Base-by-base conservation (phyloP, 2,113 vertebrate genomes). In the Chunga burmeisteri region DNA sequence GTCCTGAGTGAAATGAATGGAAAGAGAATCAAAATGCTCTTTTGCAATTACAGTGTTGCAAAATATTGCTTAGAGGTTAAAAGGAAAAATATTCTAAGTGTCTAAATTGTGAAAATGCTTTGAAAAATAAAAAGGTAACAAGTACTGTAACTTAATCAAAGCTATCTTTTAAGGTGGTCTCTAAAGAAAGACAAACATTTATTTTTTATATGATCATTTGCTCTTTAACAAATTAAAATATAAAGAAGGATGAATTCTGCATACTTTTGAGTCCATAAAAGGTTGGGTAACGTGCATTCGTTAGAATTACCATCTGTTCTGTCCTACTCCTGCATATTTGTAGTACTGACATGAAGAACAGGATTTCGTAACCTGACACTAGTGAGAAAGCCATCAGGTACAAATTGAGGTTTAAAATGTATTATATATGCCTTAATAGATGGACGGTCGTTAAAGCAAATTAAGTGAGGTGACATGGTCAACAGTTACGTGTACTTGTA, bases 381-480 rank as follows among this genome's bases (percentile, higher is more conserved):
- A 55, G 30, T 34, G 34, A 72, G 58, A 88, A 92, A 80, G 9
- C 10, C 63, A 58, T 18, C 55, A 17, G 68, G 17, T 92, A 42
- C n/a, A 42, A 93, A 73, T 34, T 9, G 22, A 88, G 5, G 5
- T 80, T 58, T 62, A 29, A 80, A 21, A n/a, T 15, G 1, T 58
- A 58, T 66, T 77, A 9, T 65, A 8, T 19, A 6, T 29, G 13
- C 18, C 16, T 83, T 61, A 73, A 50, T 74, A 71, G n/a, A 70
- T 38, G 22, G 63, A 12, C 0, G 0, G 7, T 83, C 1, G 0
- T 65, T 71, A 86, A 42, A 83, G 20, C 27, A 58, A 77, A 53
- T 36, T 22, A 49, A 2, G 0, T 21, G n/a, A 22, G 27, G 27
- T 7, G 2, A n/a, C 10, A 26, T 4, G 6, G 67, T 75, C 62